These are phyloP conservation scores for Leguminivora glycinivorella DNA, from an alignment of 1,140 invertebrate species.

Conservation along the genomic window DNA sequence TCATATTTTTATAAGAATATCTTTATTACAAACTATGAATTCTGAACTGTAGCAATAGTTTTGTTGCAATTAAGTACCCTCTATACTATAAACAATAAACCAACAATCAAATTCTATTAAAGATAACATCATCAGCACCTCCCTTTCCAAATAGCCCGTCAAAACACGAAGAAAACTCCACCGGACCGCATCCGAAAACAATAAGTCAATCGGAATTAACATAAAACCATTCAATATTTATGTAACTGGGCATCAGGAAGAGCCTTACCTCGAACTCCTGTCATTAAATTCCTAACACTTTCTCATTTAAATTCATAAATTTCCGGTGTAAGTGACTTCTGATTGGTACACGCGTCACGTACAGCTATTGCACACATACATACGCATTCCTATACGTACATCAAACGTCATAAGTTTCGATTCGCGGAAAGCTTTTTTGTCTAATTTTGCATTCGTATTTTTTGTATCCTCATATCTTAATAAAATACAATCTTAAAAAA, in stretches of 20 bases:
- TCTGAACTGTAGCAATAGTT: not conserved
- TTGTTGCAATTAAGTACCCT: not conserved
- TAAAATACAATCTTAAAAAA: not conserved
- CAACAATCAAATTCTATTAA: not conserved
- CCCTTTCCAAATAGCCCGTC: conserved; percentile 19
- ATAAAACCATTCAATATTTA: conserved; percentile 65
- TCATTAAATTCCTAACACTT: conserved; percentile 78
- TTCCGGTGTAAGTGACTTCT: conserved; percentile 69
- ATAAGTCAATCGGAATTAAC: conserved; percentile 36
- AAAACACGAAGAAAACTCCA: conserved; percentile 36
- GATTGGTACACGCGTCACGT: conserved; percentile 62
- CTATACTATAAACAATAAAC: not conserved
- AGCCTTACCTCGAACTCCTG: conserved; percentile 66
- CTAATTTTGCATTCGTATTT: not conserved
- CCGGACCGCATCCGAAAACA: conserved; percentile 47
- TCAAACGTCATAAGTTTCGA: conserved; percentile 24
- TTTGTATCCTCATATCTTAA: not conserved
- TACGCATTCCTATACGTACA: conserved; percentile 49
- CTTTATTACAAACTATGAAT: too few relatives aligned
- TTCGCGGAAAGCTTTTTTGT: conserved; percentile 26
- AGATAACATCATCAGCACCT: conserved; percentile 19
- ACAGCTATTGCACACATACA: conserved; percentile 57
- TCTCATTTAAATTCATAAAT: conserved; percentile 79
- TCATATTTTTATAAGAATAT: too few relatives aligned
- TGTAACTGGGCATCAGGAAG: conserved; percentile 70